A percentile compares a stretch with the other conserved stretches of the same genome.
Conservation (phyloP, 2,113 vertebrate genomes). For the Echinops telfairi region DNA sequence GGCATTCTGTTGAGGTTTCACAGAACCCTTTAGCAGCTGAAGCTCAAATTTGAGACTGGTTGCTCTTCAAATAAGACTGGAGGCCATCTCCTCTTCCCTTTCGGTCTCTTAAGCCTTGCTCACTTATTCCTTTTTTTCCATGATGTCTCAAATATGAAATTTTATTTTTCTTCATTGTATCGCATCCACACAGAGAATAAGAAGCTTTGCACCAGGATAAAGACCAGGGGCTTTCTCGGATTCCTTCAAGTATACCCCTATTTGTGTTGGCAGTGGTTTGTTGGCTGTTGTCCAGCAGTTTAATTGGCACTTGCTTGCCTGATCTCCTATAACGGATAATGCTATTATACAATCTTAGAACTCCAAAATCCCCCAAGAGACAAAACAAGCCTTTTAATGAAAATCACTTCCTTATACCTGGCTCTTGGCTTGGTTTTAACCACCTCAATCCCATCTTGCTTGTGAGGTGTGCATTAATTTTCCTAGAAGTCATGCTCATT, state of each 20-base stretch:
- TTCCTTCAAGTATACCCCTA: conserved; percentile 57
- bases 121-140: not conserved
- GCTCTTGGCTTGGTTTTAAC: conserved; percentile 73
- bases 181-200: conserved; percentile 32
- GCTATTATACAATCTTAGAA: conserved; percentile 77
- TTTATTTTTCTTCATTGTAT: conserved; percentile 44
- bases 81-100: not conserved
- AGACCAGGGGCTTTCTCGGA: conserved; percentile 60
- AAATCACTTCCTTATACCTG: conserved; percentile 63
- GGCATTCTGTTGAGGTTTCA: not conserved
- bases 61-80: not conserved
- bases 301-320: conserved; percentile 83
- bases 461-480: conserved; percentile 74
- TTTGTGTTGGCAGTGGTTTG: conserved; percentile 51
- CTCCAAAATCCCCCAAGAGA: conserved; percentile 72
- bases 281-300: conserved; percentile 80
- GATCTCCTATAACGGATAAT: conserved; percentile 82
- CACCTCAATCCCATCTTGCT: conserved; percentile 30
- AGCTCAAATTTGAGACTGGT: conserved; percentile 29
- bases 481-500: conserved; percentile 53
- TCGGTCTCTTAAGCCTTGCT: not conserved
- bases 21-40: not conserved
- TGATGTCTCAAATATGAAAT: too few relatives aligned
- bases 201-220: conserved; percentile 2
- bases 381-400: conserved; percentile 75